These are phyloP conservation scores for Drosophila ananassae DNA, from an alignment of 1,140 invertebrate species.

Conservation along the genomic window DNA sequence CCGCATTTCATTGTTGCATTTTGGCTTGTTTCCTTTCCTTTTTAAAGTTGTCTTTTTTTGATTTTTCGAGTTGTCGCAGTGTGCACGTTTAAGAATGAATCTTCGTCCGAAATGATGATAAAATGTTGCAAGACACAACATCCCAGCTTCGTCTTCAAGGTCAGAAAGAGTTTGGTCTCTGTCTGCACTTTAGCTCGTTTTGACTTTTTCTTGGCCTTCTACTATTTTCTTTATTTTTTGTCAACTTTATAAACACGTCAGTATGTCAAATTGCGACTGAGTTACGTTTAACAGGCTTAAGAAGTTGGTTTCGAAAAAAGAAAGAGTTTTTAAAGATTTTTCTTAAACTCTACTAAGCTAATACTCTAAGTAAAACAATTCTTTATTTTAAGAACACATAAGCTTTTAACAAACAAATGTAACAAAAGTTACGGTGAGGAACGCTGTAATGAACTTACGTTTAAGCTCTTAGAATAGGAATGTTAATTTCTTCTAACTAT, in stretches of 20 bases:
- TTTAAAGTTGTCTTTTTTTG: constrained; percentile 4
- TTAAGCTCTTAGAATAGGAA: too few relatives aligned
- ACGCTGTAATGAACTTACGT: too few relatives aligned
- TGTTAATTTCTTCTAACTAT: too few relatives aligned
- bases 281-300: constrained; percentile 53
- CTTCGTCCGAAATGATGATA: constrained; percentile 72
- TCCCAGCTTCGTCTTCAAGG: constrained; percentile 61
- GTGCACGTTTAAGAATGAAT: constrained; percentile 74
- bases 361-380: not conserved
- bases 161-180: constrained; percentile 57
- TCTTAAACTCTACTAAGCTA: not conserved
- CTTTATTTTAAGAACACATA: too few relatives aligned
- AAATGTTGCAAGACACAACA: constrained; percentile 58
- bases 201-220: not conserved
- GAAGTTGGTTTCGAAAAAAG: not conserved
- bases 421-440: too few relatives aligned
- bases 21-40: constrained; percentile 10
- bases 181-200: constrained; percentile 27
- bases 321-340: not conserved
- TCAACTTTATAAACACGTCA: constrained; percentile 68
- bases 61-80: constrained; percentile 24
- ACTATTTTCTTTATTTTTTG: constrained; percentile 17
- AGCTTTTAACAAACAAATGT: too few relatives aligned
- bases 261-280: constrained; percentile 75
- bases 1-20: constrained; percentile 79